Conservation (phyloP, 64 coral and sea anemone genomes). For the Orbicella faveolata region DNA sequence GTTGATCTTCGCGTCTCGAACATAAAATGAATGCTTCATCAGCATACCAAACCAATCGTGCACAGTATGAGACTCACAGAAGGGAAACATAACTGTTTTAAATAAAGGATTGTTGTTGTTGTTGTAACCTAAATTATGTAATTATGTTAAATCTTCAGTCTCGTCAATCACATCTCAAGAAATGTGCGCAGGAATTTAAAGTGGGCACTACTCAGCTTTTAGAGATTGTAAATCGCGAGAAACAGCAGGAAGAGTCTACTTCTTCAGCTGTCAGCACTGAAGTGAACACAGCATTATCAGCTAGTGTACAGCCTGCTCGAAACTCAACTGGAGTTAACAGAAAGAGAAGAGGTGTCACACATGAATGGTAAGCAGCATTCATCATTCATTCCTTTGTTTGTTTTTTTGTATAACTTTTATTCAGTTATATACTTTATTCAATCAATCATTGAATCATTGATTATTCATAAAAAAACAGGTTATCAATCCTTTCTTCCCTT, state of each 20-base stretch:
- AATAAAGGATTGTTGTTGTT: too few relatives aligned
- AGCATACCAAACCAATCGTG: too few relatives aligned
- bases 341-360: constrained; percentile 11
- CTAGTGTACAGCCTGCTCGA: not conserved
- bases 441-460: too few relatives aligned
- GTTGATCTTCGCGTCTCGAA: too few relatives aligned
- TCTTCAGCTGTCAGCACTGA: not conserved
- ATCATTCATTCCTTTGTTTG: not conserved
- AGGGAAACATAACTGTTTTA: too few relatives aligned
- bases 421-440: too few relatives aligned
- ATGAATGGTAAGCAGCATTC: not conserved
- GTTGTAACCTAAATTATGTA: not conserved
- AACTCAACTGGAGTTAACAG: constrained; percentile 18
- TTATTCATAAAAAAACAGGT: too few relatives aligned
- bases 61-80: too few relatives aligned
- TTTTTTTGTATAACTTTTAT: too few relatives aligned
- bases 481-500: too few relatives aligned
- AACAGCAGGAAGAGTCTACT: not conserved
- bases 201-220: constrained; percentile 64
- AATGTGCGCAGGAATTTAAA: constrained; percentile 87
- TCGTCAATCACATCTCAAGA: constrained; percentile 79
- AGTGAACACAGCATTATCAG: not conserved
- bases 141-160: constrained; percentile 45
- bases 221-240: constrained; percentile 52
- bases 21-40: too few relatives aligned